Base-by-base conservation (phyloP, 2,797 vertebrate species). In the Poeciliopsis presidionis region DNA sequence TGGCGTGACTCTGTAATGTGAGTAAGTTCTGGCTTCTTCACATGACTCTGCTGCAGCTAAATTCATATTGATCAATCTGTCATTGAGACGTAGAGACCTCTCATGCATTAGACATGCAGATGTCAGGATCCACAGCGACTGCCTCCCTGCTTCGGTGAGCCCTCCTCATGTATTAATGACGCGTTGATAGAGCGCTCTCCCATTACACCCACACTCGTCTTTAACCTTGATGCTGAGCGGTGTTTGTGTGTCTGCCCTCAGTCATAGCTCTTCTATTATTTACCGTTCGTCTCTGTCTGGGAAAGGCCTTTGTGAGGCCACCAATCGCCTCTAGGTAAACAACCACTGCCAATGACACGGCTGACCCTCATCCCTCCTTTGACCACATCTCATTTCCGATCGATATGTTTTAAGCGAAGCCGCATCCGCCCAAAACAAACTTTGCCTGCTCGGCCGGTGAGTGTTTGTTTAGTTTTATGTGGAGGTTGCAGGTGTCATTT, bases 201-300 rank as follows among this genome's bases (percentile, higher is more conserved):
- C 39, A 28, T 92, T 90, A 84, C 92, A 72, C 84, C 72, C 75
- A n/a, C 86, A 76, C 77, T 74, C 86, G 75, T 88, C 90, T 94
- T 91, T 91, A 92, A 94, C 92, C 93, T 94, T 94, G 90, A 80
- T 73, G 88, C 86, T 75, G 86, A 73, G 89, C 77, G 75, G 61
- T 89, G 89, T 89, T 82, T 90, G 91, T 86, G 90, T 86, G 88
- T 78, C 78, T 90, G 91, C 84, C 87, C 89, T 91, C 91, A 84
- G 89, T 90, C 89, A 79, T 81, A 73, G 83, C 92, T 92, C 89
- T 76, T 94, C 91, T 91, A 94, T 93, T 94, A 94, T 94, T 94
- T 93, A 93, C 86, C 77, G 61, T 76, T 11, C 77, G 81, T 88
- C 90, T 88, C 89, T 84, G 89, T 91, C 91, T 93, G 89, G 81